Conservation (phyloP, 2,888 invertebrate genomes). For the Cheilosia vernalis region DNA sequence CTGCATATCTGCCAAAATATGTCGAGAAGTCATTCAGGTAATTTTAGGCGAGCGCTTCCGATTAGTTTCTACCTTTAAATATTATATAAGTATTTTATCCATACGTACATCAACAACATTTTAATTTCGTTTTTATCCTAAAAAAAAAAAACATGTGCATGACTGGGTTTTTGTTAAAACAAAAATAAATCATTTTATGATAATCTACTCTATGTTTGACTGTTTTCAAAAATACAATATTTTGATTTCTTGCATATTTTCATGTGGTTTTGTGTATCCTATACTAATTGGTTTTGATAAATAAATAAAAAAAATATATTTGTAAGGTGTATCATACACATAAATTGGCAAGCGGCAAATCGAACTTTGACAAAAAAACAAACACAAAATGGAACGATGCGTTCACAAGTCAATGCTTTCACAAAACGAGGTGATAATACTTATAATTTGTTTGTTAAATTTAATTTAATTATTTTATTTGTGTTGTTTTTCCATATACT, state of each 20-base stretch:
- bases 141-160: conserved; percentile 54
- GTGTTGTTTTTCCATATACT: conserved; percentile 10
- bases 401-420: conserved; percentile 63
- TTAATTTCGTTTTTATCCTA: conserved; percentile 20
- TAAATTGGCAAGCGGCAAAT: conserved; percentile 63
- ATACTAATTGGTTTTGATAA: conserved; percentile 51
- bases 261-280: conserved; percentile 71
- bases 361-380: conserved; percentile 42
- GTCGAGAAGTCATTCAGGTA: conserved; percentile 84
- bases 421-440: conserved; percentile 73
- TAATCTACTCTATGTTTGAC: conserved; percentile 43
- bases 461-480: conserved; percentile 37
- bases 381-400: conserved; percentile 55
- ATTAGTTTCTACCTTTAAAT: conserved; percentile 49
- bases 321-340: conserved; percentile 66
- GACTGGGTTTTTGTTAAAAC: conserved; percentile 65
- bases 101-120: conserved; percentile 35
- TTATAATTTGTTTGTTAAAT: conserved; percentile 54
- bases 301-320: conserved; percentile 26
- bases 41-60: conserved; percentile 77
- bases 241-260: conserved; percentile 59
- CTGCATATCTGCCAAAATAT: conserved; percentile 82
- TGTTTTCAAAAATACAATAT: conserved; percentile 32
- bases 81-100: conserved; percentile 14
- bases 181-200: conserved; percentile 63